phyloP scores from a whole-genome alignment of 2,113 vertebrate genomes.

The Rhinolophus sinicus region DNA sequence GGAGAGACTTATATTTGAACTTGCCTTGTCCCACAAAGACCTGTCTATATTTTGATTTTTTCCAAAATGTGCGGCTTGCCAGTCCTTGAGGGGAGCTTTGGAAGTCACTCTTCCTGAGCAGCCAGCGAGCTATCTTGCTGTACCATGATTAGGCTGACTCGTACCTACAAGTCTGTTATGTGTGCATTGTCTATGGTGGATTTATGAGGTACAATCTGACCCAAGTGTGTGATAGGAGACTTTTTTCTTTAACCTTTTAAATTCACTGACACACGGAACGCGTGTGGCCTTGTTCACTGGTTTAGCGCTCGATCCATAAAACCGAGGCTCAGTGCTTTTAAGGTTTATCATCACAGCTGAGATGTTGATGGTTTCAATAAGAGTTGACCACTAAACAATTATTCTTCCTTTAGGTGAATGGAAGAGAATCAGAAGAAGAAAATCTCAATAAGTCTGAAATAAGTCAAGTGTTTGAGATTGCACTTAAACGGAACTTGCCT shows the following conservation, averaged over 20 bases:
- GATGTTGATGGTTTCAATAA: constrained; percentile 76
- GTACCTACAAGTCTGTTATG: background rate
- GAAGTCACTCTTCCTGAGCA: background rate
- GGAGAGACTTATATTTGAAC: background rate
- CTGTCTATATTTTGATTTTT: background rate
- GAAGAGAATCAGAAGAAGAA: constrained; percentile 94
- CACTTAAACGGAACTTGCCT: constrained; percentile 98
- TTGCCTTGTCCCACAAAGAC: background rate
- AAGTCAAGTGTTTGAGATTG: constrained; percentile 99
- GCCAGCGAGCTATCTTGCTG: background rate
- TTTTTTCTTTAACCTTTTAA: background rate
- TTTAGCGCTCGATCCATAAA: background rate
- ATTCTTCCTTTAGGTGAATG: constrained; percentile 91
- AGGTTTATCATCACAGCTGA: constrained; percentile 56
- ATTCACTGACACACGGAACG: background rate
- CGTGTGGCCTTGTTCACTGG: background rate
- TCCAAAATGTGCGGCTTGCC: background rate
- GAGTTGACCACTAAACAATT: constrained; percentile 78
- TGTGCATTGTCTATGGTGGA: background rate
- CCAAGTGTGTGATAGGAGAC: background rate
- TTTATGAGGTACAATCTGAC: background rate
- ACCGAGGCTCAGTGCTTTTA: constrained; percentile 54
- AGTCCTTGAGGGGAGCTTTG: background rate
- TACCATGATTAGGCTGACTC: background rate
- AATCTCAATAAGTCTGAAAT: constrained; percentile 99